Percentiles rank a stretch among this genome's conserved stretches.
Evolutionary conservation across 2,113 vertebrate genomes (phyloP).

Genomic region (Ascaphus truei): DNA sequence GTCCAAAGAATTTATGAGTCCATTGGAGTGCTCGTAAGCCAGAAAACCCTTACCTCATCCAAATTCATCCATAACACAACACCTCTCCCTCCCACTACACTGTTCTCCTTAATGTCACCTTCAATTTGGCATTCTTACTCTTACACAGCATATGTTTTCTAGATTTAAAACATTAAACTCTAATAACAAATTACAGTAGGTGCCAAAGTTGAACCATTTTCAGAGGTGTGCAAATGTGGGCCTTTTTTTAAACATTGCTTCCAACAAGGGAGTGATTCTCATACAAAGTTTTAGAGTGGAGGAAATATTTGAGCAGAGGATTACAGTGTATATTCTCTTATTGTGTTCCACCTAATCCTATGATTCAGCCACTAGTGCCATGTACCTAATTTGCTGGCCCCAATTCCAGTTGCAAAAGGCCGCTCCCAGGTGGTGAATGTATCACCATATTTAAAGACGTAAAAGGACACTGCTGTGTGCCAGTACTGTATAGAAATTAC

Average conservation of each 20-base stretch:
- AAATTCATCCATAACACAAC: constrained; percentile 8
- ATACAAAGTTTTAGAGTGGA: too few species aligned
- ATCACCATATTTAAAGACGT: too few species aligned
- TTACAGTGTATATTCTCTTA: too few species aligned
- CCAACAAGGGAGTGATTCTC: neutral
- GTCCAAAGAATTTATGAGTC: constrained; percentile 26
- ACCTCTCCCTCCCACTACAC: neutral
- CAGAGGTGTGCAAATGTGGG: neutral
- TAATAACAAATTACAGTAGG: neutral
- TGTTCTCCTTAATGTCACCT: constrained; percentile 6
- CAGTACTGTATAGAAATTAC: too few species aligned
- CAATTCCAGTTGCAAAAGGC: too few species aligned
- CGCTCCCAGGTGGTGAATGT: too few species aligned
- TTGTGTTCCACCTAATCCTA: too few species aligned
- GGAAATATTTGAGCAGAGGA: too few species aligned
- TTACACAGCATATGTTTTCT: constrained; percentile 6
- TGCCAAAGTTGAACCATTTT: neutral
- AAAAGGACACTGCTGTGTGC: too few species aligned
- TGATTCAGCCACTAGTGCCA: too few species aligned
- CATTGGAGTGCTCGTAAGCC: constrained; percentile 8
- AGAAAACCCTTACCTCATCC: constrained; percentile 22
- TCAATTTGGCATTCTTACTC: neutral
- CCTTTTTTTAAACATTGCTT: neutral
- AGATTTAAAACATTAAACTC: constrained; percentile 8
- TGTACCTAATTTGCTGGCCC: too few species aligned